These are phyloP conservation scores for Octopus bimaculoides DNA, from an alignment of 1,140 invertebrate species.

Conservation along the genomic window DNA sequence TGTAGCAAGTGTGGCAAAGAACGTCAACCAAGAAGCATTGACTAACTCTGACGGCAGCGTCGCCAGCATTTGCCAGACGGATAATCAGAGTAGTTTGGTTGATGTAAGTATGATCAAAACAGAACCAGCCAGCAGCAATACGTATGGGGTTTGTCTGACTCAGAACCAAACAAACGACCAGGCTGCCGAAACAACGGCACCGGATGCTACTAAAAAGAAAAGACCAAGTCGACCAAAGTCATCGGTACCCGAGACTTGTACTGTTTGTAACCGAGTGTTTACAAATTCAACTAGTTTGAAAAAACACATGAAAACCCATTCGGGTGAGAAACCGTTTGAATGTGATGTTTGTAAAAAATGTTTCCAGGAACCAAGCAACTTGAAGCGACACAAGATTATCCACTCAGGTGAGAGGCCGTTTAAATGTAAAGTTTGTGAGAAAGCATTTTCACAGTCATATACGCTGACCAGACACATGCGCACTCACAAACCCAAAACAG, in stretches of 20 bases:
- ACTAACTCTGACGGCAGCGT: background rate
- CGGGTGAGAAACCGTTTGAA: conserved; percentile 1
- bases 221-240: background rate
- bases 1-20: background rate
- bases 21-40: background rate
- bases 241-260: conserved; percentile 1
- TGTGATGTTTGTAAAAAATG: conserved; percentile 5
- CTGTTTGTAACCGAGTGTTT: background rate
- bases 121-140: background rate
- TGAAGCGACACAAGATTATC: background rate
- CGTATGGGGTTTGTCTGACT: background rate
- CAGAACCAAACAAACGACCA: background rate
- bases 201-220: background rate
- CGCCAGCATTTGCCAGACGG: background rate
- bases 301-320: conserved; percentile 8
- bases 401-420: conserved; percentile 86
- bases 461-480: conserved; percentile 73
- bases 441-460: conserved; percentile 20
- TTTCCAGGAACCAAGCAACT: conserved; percentile 6
- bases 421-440: conserved; percentile 58
- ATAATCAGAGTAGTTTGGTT: background rate
- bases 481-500: conserved; percentile 54
- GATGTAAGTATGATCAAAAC: background rate
- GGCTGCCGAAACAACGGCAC: background rate
- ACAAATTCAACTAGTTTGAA: background rate